Evolutionary conservation across 1,140 invertebrate species (phyloP).

Genomic region (Hylaeus anthracinus): DNA sequence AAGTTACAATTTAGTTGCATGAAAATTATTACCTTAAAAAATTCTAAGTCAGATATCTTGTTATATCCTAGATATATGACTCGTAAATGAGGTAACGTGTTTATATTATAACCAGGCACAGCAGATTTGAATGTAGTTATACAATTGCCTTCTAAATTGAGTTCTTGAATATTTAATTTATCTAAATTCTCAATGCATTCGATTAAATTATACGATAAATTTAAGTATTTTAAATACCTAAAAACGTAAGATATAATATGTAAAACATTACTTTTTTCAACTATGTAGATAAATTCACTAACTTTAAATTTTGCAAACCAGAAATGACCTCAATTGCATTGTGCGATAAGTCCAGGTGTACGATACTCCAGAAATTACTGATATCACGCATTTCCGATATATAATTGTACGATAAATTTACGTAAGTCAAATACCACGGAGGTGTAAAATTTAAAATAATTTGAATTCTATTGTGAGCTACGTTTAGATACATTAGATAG

Average conservation of each 20-base stretch:
- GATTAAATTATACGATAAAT: slow-evolving; percentile 69
- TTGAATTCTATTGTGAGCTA: slow-evolving; percentile 61
- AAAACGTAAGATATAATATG: slow-evolving; percentile 1
- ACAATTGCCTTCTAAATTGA: slow-evolving; percentile 70
- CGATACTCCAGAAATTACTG: slow-evolving; percentile 70
- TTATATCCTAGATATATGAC: slow-evolving; percentile 64
- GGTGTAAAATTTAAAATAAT: slow-evolving; percentile 56
- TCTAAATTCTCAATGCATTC: slow-evolving; percentile 68
- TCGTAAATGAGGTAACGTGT: slow-evolving; percentile 53
- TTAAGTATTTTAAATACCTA: slow-evolving; percentile 67
- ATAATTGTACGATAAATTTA: slow-evolving; percentile 68
- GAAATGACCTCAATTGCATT: slow-evolving; percentile 66
- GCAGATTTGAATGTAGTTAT: slow-evolving; percentile 62
- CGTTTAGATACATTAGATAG: slow-evolving; percentile 65
- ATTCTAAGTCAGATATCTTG: slow-evolving; percentile 60
- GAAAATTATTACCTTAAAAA: slow-evolving; percentile 59
- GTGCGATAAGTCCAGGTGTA: slow-evolving; percentile 69
- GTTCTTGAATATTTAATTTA: slow-evolving; percentile 64
- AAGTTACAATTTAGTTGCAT: background rate
- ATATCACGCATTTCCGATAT: slow-evolving; percentile 62
- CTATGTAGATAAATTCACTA: background rate
- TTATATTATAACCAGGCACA: slow-evolving; percentile 37
- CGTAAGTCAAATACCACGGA: slow-evolving; percentile 68
- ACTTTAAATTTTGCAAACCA: slow-evolving; percentile 69
- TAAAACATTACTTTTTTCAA: background rate